These are phyloP conservation scores for Candoia aspera DNA, from an alignment of 2,113 vertebrate species.

Conservation along the genomic window DNA sequence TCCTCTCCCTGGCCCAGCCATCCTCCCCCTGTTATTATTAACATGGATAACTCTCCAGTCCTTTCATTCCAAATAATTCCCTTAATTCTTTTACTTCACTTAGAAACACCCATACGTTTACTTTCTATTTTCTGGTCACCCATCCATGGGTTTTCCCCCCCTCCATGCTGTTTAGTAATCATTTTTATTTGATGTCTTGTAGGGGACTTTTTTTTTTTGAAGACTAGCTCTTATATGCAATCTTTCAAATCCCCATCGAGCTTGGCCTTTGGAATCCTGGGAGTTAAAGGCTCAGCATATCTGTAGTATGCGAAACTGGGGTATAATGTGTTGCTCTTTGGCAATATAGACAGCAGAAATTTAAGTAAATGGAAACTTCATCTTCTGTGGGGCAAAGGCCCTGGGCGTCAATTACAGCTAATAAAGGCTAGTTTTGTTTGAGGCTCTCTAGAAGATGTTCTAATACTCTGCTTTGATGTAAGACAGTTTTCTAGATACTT, in stretches of 20 bases:
- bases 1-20: slow-evolving; percentile 39
- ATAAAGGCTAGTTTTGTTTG: not conserved
- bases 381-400: not conserved
- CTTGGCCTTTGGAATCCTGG: not conserved
- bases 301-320: not conserved
- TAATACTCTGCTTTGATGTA: not conserved
- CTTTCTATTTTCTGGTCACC: slow-evolving; percentile 25
- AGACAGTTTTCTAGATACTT: not conserved
- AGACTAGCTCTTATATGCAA: not conserved
- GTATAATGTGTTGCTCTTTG: not conserved
- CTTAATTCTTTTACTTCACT: slow-evolving; percentile 14
- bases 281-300: not conserved
- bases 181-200: not conserved
- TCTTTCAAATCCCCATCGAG: not conserved
- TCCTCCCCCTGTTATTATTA: slow-evolving; percentile 3
- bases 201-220: not conserved
- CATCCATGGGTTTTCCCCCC: not conserved
- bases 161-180: not conserved
- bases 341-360: not conserved
- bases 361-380: not conserved
- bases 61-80: slow-evolving; percentile 32
- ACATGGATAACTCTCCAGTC: not conserved
- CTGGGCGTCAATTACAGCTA: not conserved
- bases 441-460: not conserved
- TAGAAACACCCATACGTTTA: slow-evolving; percentile 17